Evolutionary conservation across 2,888 invertebrate genomes (phyloP).

Genomic region (Plebejus anna): DNA sequence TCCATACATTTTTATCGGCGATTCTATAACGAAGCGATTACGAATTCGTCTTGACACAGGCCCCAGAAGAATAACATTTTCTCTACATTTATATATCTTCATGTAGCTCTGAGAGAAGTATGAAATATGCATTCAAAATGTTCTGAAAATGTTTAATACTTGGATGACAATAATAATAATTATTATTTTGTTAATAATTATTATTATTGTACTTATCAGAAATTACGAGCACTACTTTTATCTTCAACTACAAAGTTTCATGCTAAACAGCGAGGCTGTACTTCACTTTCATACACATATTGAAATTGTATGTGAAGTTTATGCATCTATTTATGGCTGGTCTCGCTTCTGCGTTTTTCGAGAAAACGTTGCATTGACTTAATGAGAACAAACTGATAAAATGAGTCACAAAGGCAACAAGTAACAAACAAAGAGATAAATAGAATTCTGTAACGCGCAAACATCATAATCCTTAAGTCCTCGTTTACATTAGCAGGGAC

Average conservation of each 20-base stretch:
- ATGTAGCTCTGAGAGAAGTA: not conserved
- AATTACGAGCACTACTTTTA: not conserved
- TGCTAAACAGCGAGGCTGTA: not conserved
- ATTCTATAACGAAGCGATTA: too few species aligned
- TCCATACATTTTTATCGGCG: too few species aligned
- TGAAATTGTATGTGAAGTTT: not conserved
- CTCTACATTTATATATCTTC: not conserved
- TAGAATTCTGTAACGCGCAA: conserved; percentile 43
- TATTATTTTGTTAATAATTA: not conserved
- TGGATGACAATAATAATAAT: not conserved
- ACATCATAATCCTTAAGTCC: conserved; percentile 53
- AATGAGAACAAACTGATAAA: conserved; percentile 30
- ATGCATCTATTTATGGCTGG: not conserved
- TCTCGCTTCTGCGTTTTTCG: not conserved
- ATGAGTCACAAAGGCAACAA: conserved; percentile 38
- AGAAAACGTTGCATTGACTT: conserved; percentile 2
- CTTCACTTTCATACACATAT: not conserved
- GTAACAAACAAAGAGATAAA: conserved; percentile 42
- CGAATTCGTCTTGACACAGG: too few species aligned
- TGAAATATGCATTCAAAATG: not conserved
- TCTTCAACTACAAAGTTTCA: not conserved
- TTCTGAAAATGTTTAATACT: not conserved
- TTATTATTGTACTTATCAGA: not conserved
- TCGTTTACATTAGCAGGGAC: conserved; percentile 61
- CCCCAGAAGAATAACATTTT: not conserved